phyloP scores from a whole-genome alignment of 2,113 vertebrate genomes.

The Scomber scombrus region DNA sequence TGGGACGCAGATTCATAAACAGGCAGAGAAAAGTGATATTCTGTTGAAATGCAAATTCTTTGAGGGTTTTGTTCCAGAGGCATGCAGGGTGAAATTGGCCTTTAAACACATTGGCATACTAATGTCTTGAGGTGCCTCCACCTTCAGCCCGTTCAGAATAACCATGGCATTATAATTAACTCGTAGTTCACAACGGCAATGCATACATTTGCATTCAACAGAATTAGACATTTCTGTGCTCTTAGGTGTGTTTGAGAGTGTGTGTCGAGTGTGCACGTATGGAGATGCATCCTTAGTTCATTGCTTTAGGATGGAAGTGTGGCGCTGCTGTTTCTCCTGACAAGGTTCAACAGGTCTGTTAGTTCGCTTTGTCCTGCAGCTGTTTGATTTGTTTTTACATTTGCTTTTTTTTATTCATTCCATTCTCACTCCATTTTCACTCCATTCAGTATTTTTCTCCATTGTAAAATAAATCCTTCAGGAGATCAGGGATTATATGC shows the following conservation, averaged over 20 bases:
- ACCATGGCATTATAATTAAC: constrained; percentile 72
- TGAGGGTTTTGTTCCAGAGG: constrained; percentile 80
- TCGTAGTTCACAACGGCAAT: constrained; percentile 67
- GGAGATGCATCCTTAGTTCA: constrained; percentile 6
- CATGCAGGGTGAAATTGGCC: constrained; percentile 84
- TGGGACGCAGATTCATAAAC: constrained; percentile 69
- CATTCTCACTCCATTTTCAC: background rate
- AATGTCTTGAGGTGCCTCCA: constrained; percentile 75
- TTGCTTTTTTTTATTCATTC: background rate
- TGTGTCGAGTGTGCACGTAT: background rate
- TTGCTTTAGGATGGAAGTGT: constrained; percentile 37
- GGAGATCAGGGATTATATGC: background rate
- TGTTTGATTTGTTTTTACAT: constrained; percentile 40
- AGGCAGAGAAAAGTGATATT: constrained; percentile 79
- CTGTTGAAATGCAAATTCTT: constrained; percentile 81
- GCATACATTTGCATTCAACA: constrained; percentile 71
- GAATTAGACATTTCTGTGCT: constrained; percentile 63
- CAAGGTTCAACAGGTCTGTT: constrained; percentile 28
- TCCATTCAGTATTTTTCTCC: background rate
- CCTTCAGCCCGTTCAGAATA: constrained; percentile 71
- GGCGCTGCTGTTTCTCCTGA: constrained; percentile 16
- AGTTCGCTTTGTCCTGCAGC: constrained; percentile 39
- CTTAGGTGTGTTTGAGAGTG: constrained; percentile 29
- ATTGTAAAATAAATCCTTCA: constrained; percentile 2
- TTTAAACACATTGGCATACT: constrained; percentile 80